Conservation (phyloP, 2,113 vertebrate species). For the Copsychus sechellarum region DNA sequence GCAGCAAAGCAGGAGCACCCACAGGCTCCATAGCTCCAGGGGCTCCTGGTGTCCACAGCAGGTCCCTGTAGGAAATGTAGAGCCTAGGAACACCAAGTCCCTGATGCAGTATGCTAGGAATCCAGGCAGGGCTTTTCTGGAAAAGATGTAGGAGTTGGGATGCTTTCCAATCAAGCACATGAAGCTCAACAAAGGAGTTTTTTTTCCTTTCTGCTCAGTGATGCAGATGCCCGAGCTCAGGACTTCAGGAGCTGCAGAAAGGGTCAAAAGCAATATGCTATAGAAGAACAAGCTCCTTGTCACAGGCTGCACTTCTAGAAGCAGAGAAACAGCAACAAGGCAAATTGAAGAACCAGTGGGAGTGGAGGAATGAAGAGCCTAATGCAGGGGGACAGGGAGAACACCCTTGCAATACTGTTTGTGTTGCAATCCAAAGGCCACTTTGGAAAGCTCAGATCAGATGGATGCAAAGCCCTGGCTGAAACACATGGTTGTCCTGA, state of each 20-base stretch:
- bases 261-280: not conserved
- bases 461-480: not conserved
- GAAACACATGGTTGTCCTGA: rapidly evolving
- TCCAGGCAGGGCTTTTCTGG: slow-evolving; percentile 65
- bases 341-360: not conserved
- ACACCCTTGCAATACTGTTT: not conserved
- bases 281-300: not conserved
- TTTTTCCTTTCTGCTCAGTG: slow-evolving; percentile 48
- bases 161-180: slow-evolving; percentile 54
- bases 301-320: not conserved
- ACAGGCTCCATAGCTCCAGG: not conserved
- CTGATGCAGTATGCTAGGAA: slow-evolving; percentile 47
- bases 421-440: not conserved
- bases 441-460: not conserved
- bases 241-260: not conserved
- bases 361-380: not conserved
- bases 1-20: not conserved
- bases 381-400: not conserved
- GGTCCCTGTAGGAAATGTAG: not conserved
- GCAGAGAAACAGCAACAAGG: not conserved
- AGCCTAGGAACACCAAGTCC: slow-evolving; percentile 33
- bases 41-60: not conserved
- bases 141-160: slow-evolving; percentile 69
- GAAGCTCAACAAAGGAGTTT: slow-evolving; percentile 60
- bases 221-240: slow-evolving; percentile 9